Evolutionary conservation across 1,140 invertebrate genomes (phyloP).

Genomic region (Danaus melanippus): DNA sequence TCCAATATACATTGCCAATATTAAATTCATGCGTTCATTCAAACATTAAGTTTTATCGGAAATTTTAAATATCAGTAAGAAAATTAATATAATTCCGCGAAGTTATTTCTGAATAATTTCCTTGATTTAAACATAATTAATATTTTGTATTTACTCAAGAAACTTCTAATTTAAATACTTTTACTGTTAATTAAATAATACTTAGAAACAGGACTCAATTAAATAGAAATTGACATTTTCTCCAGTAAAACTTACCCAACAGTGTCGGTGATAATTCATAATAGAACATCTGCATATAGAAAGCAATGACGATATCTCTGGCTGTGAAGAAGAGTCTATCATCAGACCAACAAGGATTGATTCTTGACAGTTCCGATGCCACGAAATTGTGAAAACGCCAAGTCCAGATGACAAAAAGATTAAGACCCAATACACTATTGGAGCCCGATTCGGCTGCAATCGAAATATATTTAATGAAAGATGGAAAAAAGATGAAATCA

Average conservation of each 20-base stretch:
- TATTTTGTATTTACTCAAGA: too few relatives aligned
- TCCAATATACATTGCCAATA: too few relatives aligned
- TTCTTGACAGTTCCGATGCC: constrained; percentile 66
- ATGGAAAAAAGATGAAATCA: background rate
- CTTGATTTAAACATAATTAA: too few relatives aligned
- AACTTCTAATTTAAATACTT: too few relatives aligned
- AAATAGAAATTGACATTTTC: too few relatives aligned
- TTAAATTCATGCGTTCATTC: too few relatives aligned
- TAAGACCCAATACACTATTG: constrained; percentile 31
- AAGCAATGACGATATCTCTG: constrained; percentile 75
- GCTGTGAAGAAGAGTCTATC: constrained; percentile 77
- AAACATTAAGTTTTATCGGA: too few relatives aligned
- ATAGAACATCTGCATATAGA: constrained; percentile 75
- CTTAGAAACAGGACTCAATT: too few relatives aligned
- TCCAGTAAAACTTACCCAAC: constrained; percentile 46
- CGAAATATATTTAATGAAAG: constrained; percentile 3
- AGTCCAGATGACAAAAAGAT: constrained; percentile 46
- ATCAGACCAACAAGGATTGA: constrained; percentile 80
- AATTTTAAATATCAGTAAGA: too few relatives aligned
- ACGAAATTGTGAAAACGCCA: constrained; percentile 81
- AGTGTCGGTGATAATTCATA: constrained; percentile 76
- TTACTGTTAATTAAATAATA: too few relatives aligned
- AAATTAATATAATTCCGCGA: too few relatives aligned
- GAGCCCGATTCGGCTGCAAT: constrained; percentile 28
- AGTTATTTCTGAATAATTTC: too few relatives aligned